Conservation (phyloP, 2,113 vertebrate genomes). For the Cebus imitator region DNA sequence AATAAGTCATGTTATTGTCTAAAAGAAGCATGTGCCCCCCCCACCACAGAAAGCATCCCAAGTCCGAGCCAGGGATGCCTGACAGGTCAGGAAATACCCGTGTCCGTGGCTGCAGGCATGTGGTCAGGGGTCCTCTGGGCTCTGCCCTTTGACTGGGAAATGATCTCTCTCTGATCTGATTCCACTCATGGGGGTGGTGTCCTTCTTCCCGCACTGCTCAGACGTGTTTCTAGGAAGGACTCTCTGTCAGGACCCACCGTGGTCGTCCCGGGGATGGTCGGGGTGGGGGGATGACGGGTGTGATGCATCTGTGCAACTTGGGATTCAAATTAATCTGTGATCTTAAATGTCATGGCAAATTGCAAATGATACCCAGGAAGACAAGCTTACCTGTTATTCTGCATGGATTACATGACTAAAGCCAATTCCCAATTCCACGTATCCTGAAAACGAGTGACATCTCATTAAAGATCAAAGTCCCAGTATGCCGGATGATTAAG, state of each 20-base stretch:
- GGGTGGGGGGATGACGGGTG: accelerated
- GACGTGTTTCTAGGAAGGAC: accelerated
- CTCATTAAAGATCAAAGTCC: background rate
- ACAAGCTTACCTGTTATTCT: background rate
- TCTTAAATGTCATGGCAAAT: background rate
- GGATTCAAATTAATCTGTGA: background rate
- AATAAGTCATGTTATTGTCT: background rate
- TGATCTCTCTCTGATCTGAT: accelerated
- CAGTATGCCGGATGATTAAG: background rate
- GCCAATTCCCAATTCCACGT: background rate
- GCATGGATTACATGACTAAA: background rate
- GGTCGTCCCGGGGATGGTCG: accelerated
- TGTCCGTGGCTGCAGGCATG: accelerated
- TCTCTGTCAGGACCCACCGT: accelerated
- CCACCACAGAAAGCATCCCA: accelerated
- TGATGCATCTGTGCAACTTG: background rate
- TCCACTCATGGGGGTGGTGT: accelerated
- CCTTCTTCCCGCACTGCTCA: background rate
- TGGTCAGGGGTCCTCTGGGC: accelerated
- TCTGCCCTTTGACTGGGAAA: background rate
- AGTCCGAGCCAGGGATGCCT: background rate
- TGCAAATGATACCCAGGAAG: background rate
- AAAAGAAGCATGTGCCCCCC: background rate
- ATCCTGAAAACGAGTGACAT: background rate
- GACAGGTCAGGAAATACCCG: accelerated